A percentile compares a stretch with the other conserved stretches of the same genome.
Conservation (phyloP, 2,113 vertebrate species). For the Notiomystis cincta region DNA sequence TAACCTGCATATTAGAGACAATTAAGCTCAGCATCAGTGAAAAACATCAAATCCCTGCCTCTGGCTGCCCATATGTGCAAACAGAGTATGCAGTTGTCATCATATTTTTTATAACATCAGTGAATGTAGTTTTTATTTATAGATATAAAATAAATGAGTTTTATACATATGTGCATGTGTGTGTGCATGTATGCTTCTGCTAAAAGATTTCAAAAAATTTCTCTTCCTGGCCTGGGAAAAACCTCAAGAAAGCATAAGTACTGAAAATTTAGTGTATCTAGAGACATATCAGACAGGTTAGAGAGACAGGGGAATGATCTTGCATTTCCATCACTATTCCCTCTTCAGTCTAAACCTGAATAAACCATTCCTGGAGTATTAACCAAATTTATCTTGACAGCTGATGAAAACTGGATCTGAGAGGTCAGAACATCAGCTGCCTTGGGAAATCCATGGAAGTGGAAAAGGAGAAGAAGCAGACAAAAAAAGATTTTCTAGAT, state of each 20-base stretch:
- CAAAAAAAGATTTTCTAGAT: neutral
- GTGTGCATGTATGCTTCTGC: neutral
- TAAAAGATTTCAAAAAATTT: neutral
- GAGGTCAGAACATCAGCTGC: slow-evolving; percentile 60
- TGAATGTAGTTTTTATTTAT: neutral
- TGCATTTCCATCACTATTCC: neutral
- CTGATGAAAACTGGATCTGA: slow-evolving; percentile 63
- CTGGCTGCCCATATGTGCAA: neutral
- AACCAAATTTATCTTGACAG: slow-evolving; percentile 66
- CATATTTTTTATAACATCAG: neutral
- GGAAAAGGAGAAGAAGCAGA: neutral
- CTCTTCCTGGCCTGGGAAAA: neutral
- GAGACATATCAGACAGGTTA: neutral
- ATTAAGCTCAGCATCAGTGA: neutral
- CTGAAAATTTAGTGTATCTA: neutral
- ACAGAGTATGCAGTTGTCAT: neutral
- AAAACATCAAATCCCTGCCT: neutral
- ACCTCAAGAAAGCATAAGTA: neutral
- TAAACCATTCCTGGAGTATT: slow-evolving; percentile 3
- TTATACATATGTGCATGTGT: accelerated
- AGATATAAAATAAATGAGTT: neutral
- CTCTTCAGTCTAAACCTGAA: slow-evolving; percentile 1
- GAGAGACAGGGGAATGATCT: neutral
- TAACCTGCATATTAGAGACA: neutral
- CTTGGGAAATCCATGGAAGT: slow-evolving; percentile 35